Evolutionary conservation across 2,888 invertebrate genomes (phyloP), one percentile per base, ranked within the genome.

Genomic region (Archips crataeganus): DNA sequence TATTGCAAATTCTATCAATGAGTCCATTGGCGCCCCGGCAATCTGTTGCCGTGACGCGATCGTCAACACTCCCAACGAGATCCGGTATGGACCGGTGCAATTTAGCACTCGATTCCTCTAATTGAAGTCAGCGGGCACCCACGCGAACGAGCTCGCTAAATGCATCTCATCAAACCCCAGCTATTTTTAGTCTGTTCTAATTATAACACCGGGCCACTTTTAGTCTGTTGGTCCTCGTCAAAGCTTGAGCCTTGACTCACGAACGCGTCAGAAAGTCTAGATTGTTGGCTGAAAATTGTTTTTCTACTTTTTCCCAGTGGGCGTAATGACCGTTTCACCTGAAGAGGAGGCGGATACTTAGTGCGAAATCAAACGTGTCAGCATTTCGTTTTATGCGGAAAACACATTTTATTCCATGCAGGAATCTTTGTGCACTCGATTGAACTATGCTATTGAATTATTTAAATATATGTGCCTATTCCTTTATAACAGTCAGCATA

Each of bases 171-270:
- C 85, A 86, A 83, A 75, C 71, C 78, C 76, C 75, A 76, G 77
- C 87, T 93, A 93, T 92, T 90, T 88, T 87, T 90, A 91, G 82
- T 80, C 80, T 80, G 81, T 70, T 87, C 89, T 90, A 91, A 89
- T 91, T 91, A 89, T 92, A 92, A 81, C 81, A 79, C 79, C 79
- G 78, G 77, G 83, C 88, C 87, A 85, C 84, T 84, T 88, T 88
- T 86, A 90, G 89, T 67, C 71, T 32, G 65, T 79, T 79, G 80
- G 81, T 77, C 80, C 75, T 77, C 77, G 78, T 76, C 77, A 78
- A 75, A 80, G 78, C 84, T 81, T 84, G 84, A 81, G 77, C 75
- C 79, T 84, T 88, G 86, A 88, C 80, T 89, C 89, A 87, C 77
- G 32, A 15, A 32, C 65, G 60, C 72, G 60, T 75, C 72, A 64